Conservation (phyloP, 1,140 invertebrate species). For the Cherax quadricarinatus region DNA sequence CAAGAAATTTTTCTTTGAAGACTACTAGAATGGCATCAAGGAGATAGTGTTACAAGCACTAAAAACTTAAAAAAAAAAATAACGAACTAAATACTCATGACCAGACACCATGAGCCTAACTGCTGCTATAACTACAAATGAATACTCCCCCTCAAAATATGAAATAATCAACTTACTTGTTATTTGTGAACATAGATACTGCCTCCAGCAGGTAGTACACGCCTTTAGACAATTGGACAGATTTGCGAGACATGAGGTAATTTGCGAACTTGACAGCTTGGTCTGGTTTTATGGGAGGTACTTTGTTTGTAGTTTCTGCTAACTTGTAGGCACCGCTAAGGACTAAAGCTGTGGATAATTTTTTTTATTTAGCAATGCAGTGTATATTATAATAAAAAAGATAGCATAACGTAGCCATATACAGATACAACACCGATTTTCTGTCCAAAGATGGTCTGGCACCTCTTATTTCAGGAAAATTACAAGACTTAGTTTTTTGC, state of each 20-base stretch:
- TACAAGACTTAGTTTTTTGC: too few species aligned
- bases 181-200: slow-evolving; percentile 83
- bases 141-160: too few species aligned
- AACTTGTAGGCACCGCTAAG: slow-evolving; percentile 86
- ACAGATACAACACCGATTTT: neutral
- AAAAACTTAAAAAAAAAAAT: too few species aligned
- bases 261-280: slow-evolving; percentile 94
- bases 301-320: slow-evolving; percentile 83
- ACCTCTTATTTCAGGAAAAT: too few species aligned
- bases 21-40: too few species aligned
- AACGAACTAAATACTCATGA: too few species aligned
- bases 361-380: neutral
- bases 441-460: neutral
- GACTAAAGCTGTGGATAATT: slow-evolving; percentile 79
- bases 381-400: neutral
- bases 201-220: slow-evolving; percentile 88
- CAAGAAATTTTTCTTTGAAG: too few species aligned
- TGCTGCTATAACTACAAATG: too few species aligned
- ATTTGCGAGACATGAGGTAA: slow-evolving; percentile 93
- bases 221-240: slow-evolving; percentile 90
- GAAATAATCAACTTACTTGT: slow-evolving; percentile 77
- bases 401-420: neutral
- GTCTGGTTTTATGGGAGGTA: slow-evolving; percentile 84
- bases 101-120: too few species aligned
- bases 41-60: too few species aligned